A percentile compares a stretch with the other conserved stretches of the same genome.
Evolutionary conservation across 2,888 invertebrate genomes (phyloP).

Genomic region (Pterostichus niger): DNA sequence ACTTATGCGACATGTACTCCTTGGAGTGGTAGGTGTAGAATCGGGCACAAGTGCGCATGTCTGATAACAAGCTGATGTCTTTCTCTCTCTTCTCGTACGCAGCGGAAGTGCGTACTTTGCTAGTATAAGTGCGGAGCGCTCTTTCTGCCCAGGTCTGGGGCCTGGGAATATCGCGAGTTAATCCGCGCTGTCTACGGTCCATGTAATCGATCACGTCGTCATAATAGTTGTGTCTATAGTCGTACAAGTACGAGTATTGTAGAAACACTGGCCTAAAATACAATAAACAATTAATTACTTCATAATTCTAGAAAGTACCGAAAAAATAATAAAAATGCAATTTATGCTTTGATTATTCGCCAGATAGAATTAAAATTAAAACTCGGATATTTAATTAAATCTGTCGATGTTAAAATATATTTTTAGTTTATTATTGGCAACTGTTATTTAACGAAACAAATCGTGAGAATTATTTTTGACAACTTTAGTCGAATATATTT

Average conservation of each 20-base stretch:
- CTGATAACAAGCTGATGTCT: conserved; percentile 79
- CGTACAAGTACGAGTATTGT: conserved; percentile 90
- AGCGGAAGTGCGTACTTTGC: conserved; percentile 74
- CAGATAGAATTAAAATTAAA: conserved; percentile 3
- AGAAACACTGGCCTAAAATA: conserved; percentile 85
- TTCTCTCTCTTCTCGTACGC: conserved; percentile 71
- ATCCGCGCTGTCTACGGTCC: conserved; percentile 86
- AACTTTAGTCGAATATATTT: conserved; percentile 2
- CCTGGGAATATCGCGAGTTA: conserved; percentile 84
- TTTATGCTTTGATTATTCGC: conserved; percentile 9
- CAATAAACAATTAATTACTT: conserved; percentile 49
- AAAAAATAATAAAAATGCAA: background rate
- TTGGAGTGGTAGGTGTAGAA: conserved; percentile 88
- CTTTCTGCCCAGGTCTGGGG: conserved; percentile 94
- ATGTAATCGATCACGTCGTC: conserved; percentile 91
- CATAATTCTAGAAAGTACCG: conserved; percentile 46
- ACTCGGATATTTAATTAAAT: conserved; percentile 6
- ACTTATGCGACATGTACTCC: conserved; percentile 75
- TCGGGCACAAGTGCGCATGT: conserved; percentile 83
- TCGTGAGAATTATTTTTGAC: conserved; percentile 37
- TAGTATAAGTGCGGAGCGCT: conserved; percentile 84
- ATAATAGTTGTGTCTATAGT: conserved; percentile 92
- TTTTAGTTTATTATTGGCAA: conserved; percentile 37
- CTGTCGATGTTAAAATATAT: conserved; percentile 15
- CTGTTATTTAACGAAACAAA: conserved; percentile 42